These are phyloP conservation scores for Australoheros facetus DNA, from an alignment of 2,797 vertebrate genomes.

Conservation along the genomic window DNA sequence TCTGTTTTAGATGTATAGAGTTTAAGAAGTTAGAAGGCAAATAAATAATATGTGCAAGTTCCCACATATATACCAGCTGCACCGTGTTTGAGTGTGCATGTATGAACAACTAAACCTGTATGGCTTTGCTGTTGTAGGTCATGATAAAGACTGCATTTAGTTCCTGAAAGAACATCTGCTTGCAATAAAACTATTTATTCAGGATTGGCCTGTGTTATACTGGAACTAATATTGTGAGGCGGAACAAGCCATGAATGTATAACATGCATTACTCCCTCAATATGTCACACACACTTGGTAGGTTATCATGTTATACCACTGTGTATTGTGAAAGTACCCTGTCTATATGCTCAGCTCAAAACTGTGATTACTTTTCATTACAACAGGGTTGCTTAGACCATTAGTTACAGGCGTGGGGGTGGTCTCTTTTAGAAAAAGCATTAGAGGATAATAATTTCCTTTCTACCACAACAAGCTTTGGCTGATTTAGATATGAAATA, in stretches of 20 bases:
- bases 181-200: constrained; percentile 46
- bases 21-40: not conserved
- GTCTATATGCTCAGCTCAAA: constrained; percentile 51
- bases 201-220: constrained; percentile 7
- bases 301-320: constrained; percentile 28
- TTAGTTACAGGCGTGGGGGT: constrained; percentile 4
- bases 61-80: not conserved
- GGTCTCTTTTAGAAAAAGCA: not conserved
- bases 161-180: constrained; percentile 42
- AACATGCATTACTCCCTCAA: not conserved
- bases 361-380: constrained; percentile 76
- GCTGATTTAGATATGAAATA: rapidly evolving
- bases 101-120: not conserved
- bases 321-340: constrained; percentile 38
- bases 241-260: not conserved
- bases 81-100: not conserved
- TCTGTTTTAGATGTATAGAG: not conserved
- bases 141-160: constrained; percentile 19
- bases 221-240: not conserved
- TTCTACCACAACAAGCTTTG: rapidly evolving
- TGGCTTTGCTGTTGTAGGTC: not conserved
- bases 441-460: not conserved
- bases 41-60: not conserved
- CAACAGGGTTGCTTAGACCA: constrained; percentile 45
- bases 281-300: constrained; percentile 14